phyloP scores from a whole-genome alignment of 2,888 invertebrate genomes.

The Lasioglossum lativentre region DNA sequence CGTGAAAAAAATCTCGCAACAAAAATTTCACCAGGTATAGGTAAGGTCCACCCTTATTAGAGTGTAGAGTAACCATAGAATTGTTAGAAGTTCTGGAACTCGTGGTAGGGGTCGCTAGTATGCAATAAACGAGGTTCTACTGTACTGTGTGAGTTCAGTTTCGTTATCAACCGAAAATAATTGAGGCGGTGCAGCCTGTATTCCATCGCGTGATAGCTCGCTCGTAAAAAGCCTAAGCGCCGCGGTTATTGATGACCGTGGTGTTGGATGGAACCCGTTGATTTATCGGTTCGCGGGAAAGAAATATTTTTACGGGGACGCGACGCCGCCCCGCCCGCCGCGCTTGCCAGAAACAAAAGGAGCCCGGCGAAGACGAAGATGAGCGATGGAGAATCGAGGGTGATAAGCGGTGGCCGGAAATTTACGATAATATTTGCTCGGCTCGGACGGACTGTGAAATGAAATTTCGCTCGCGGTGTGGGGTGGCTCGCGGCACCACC shows the following conservation, averaged over 20 bases:
- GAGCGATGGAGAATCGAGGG: slow-evolving; percentile 53
- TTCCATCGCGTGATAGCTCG: slow-evolving; percentile 48
- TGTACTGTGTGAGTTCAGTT: background rate
- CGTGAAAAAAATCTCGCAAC: too few species aligned
- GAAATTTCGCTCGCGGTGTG: slow-evolving; percentile 51
- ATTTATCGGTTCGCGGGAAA: slow-evolving; percentile 67
- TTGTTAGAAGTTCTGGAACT: background rate
- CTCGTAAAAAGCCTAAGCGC: slow-evolving; percentile 65
- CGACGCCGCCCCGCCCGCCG: background rate
- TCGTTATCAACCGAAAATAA: background rate
- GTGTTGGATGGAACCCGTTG: slow-evolving; percentile 64
- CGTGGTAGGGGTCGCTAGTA: too few species aligned
- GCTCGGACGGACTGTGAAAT: slow-evolving; percentile 53
- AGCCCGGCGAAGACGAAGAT: slow-evolving; percentile 29
- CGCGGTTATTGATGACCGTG: slow-evolving; percentile 38
- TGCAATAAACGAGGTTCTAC: background rate
- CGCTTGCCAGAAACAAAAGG: slow-evolving; percentile 30
- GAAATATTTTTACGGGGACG: slow-evolving; percentile 62
- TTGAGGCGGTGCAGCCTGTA: slow-evolving; percentile 40
- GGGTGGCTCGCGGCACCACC: background rate
- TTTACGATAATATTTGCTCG: slow-evolving; percentile 70
- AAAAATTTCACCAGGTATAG: too few species aligned
- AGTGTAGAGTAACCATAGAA: too few species aligned
- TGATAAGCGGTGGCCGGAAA: slow-evolving; percentile 55
- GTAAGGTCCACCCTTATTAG: too few species aligned